phyloP scores from a whole-genome alignment of 92 coral and sea anemone genomes.

The Nematostella vectensis region DNA sequence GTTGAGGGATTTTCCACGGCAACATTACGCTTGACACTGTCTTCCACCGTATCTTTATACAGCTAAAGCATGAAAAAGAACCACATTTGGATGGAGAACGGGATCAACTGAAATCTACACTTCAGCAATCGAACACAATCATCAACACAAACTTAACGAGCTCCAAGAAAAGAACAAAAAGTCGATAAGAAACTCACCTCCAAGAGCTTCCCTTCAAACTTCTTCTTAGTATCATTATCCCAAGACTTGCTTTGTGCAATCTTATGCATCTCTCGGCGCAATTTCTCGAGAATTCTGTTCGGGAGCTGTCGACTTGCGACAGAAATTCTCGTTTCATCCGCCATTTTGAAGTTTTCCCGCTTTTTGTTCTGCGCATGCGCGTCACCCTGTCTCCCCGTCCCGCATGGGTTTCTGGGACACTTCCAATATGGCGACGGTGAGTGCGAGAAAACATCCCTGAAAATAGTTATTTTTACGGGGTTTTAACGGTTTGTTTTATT shows the following conservation, averaged over 20 bases:
- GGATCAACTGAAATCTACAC: neutral
- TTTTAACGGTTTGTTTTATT: neutral
- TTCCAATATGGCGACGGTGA: conserved; percentile 78
- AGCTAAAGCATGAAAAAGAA: conserved; percentile 25
- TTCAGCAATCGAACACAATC: too few relatives aligned
- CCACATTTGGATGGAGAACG: neutral
- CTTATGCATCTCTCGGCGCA: conserved; percentile 47
- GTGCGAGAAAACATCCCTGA: conserved; percentile 11
- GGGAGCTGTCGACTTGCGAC: conserved; percentile 38
- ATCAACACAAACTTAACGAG: too few relatives aligned
- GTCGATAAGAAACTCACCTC: conserved; percentile 63
- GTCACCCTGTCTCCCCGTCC: neutral
- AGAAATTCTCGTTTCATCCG: conserved; percentile 55
- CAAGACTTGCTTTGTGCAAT: conserved; percentile 55
- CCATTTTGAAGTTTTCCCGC: conserved; percentile 90
- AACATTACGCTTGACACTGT: conserved; percentile 35
- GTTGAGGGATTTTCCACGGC: too few relatives aligned
- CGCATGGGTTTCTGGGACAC: conserved; percentile 18
- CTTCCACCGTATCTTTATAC: conserved; percentile 62
- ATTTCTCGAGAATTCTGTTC: conserved; percentile 46
- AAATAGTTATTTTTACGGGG: neutral
- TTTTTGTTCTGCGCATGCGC: conserved; percentile 78
- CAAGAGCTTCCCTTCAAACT: conserved; percentile 48
- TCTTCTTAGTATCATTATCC: conserved; percentile 41
- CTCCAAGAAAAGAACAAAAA: too few relatives aligned